Percentiles rank a stretch among this genome's conserved stretches.
Evolutionary conservation across 2,888 invertebrate species (phyloP).

Genomic region (Epinotia ramella): DNA sequence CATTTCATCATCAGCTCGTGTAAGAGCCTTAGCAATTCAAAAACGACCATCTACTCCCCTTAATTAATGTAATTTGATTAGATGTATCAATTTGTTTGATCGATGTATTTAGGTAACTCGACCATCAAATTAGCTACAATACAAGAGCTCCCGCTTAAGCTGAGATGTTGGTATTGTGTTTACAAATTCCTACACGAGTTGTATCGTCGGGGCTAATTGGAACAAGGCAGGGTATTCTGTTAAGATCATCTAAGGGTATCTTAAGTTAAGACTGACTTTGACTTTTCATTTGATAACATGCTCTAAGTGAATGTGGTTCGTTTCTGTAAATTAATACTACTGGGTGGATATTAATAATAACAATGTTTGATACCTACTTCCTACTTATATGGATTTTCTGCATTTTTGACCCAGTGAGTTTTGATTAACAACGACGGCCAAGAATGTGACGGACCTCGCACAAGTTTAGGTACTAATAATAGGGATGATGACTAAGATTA

Average conservation of each 20-base stretch:
- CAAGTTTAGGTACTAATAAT: no score
- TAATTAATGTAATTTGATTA: neutral
- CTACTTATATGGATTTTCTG: no score
- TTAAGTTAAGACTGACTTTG: slow-evolving; percentile 2
- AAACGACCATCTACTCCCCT: no score
- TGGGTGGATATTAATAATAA: neutral
- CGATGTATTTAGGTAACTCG: slow-evolving; percentile 7
- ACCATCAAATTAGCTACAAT: slow-evolving; percentile 19
- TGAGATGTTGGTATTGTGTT: slow-evolving; percentile 20
- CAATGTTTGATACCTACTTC: no score
- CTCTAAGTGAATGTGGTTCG: neutral
- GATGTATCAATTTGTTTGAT: slow-evolving; percentile 13
- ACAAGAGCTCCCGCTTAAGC: slow-evolving; percentile 26
- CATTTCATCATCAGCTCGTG: no score
- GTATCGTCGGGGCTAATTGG: slow-evolving; percentile 35
- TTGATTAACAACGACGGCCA: no score
- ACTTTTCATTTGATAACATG: slow-evolving; percentile 1
- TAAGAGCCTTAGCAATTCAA: no score
- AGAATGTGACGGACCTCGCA: no score
- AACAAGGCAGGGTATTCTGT: slow-evolving; percentile 30
- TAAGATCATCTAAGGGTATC: neutral
- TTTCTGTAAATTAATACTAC: neutral
- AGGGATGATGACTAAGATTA: no score
- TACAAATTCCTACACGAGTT: slow-evolving; percentile 40
- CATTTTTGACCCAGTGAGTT: no score